Percentiles rank a stretch among this genome's conserved stretches.
Conservation (phyloP, 37 sponge, comb jelly and placozoan species). For the Lycopodina hypogea region DNA sequence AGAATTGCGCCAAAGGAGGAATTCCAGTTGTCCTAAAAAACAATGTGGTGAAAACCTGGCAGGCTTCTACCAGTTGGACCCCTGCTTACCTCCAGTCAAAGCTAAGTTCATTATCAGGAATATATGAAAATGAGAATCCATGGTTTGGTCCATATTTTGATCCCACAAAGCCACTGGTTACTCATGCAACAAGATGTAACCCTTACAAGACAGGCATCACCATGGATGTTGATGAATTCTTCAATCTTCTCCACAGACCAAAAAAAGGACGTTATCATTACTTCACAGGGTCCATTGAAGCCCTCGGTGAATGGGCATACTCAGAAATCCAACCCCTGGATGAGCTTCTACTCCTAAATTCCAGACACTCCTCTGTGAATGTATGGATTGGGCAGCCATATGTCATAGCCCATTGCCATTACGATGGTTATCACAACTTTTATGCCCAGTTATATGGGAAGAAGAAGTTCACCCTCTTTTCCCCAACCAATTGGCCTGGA, state of each 20-base stretch:
- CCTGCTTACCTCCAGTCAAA: constrained; percentile 57
- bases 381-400: constrained; percentile 89
- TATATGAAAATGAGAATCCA: constrained; percentile 78
- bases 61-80: constrained; percentile 62
- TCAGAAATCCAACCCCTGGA: constrained; percentile 66
- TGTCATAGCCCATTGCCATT: constrained; percentile 91
- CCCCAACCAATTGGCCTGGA: constrained; percentile 71
- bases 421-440: constrained; percentile 95
- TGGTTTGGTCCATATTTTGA: constrained; percentile 98
- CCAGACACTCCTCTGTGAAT: constrained; percentile 69
- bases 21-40: constrained; percentile 70
- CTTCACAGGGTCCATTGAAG: constrained; percentile 80
- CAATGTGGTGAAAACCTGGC: constrained; percentile 64
- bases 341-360: constrained; percentile 76
- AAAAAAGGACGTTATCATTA: constrained; percentile 49
- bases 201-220: constrained; percentile 46
- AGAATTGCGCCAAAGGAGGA: constrained; percentile 13
- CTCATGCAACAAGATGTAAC: constrained; percentile 34
- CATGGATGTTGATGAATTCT: constrained; percentile 56
- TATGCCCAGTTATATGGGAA: constrained; percentile 85
- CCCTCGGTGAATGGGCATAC: constrained; percentile 76
- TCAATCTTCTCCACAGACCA: constrained; percentile 38
- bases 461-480: constrained; percentile 72
- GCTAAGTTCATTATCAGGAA: constrained; percentile 35
- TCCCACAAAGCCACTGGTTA: constrained; percentile 54